A percentile compares a stretch with the other conserved stretches of the same genome.
Conservation (phyloP, 2,113 vertebrate genomes). For the Epinephelus lanceolatus region DNA sequence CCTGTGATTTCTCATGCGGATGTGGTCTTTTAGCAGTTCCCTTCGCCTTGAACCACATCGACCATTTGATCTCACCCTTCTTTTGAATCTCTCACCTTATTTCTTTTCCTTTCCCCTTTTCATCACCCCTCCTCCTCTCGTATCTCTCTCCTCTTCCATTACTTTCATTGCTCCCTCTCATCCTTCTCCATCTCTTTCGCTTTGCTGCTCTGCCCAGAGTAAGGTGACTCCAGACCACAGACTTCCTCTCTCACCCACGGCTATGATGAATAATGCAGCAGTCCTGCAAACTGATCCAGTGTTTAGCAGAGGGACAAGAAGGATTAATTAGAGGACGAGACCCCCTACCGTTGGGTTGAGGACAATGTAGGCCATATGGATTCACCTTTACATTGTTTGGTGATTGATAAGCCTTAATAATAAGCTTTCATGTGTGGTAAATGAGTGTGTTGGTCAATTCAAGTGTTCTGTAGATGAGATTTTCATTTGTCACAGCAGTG, state of each 20-base stretch:
- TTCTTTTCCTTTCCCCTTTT: constrained; percentile 38
- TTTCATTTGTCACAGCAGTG: constrained; percentile 27
- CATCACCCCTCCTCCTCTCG: constrained; percentile 22
- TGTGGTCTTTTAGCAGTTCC: constrained; percentile 45
- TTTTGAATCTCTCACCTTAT: constrained; percentile 41
- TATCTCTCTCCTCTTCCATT: constrained; percentile 38
- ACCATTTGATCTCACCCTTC: constrained; percentile 64
- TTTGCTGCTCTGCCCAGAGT: constrained; percentile 46
- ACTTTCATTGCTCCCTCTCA: constrained; percentile 47
- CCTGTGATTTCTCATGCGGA: constrained; percentile 52
- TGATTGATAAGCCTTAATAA: constrained; percentile 44
- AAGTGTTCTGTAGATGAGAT: constrained; percentile 17
- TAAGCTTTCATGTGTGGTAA: constrained; percentile 2
- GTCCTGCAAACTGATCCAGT: constrained; percentile 79
- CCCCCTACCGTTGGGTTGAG: constrained; percentile 52
- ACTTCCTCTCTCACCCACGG: constrained; percentile 71
- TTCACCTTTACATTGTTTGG: constrained; percentile 10
- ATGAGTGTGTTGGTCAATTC: neutral
- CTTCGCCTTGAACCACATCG: constrained; percentile 45
- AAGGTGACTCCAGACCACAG: constrained; percentile 77
- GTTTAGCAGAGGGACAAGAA: constrained; percentile 77
- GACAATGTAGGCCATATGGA: constrained; percentile 29
- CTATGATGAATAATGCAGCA: constrained; percentile 83
- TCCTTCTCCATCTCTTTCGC: constrained; percentile 35
- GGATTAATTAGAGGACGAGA: constrained; percentile 84